These are phyloP conservation scores for Steinernema khuongi DNA, from an alignment of 1,140 invertebrate genomes.

Conservation along the genomic window DNA sequence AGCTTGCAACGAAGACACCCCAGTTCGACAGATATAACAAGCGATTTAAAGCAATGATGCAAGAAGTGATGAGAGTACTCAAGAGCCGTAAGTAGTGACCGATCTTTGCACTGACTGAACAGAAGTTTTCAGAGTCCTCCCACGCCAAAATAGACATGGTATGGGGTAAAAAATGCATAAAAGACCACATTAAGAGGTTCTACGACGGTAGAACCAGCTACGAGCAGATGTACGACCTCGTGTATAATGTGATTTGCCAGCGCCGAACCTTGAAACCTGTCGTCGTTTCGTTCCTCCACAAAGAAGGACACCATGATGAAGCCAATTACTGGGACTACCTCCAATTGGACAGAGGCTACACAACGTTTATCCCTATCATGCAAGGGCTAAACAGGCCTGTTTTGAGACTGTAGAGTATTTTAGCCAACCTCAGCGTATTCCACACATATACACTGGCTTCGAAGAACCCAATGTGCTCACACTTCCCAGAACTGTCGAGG, in stretches of 20 bases:
- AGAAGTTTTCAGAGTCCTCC: neutral
- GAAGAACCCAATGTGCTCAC: neutral
- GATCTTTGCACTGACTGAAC: neutral
- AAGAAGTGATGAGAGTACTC: neutral
- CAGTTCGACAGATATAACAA: too few relatives aligned
- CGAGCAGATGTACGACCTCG: neutral
- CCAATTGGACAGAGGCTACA: too few relatives aligned
- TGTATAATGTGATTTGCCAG: neutral
- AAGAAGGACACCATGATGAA: neutral
- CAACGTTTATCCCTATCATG: too few relatives aligned
- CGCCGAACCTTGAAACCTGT: neutral
- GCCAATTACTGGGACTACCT: neutral
- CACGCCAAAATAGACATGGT: neutral
- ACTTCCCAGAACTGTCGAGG: neutral
- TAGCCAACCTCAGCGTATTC: neutral
- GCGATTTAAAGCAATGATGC: neutral
- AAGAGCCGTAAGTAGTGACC: neutral
- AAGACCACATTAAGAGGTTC: neutral
- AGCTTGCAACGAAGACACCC: too few relatives aligned
- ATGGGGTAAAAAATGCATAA: neutral
- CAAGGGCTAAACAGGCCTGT: too few relatives aligned
- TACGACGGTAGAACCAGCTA: neutral
- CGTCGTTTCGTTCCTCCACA: neutral
- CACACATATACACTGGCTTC: neutral
- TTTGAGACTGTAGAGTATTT: too few relatives aligned